These are phyloP conservation scores for Parauchenoglanis ngamensis DNA, from an alignment of 2,797 vertebrate genomes.

Conservation along the genomic window DNA sequence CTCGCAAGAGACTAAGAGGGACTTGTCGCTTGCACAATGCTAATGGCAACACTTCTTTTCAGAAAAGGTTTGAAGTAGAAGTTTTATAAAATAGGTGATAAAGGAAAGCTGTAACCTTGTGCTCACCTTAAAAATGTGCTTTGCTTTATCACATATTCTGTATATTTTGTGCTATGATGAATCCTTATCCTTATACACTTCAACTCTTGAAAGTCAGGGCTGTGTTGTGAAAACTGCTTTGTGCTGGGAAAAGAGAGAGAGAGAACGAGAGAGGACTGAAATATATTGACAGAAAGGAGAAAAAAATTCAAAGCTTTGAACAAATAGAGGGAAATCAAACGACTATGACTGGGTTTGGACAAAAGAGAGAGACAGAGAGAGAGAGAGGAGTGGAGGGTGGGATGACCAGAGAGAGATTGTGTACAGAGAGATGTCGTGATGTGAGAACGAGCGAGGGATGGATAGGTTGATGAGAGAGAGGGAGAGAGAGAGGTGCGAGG, in stretches of 20 bases:
- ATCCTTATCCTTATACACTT: neutral
- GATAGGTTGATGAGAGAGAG: constrained; percentile 8
- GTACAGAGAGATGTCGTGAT: constrained; percentile 30
- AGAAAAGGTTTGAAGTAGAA: neutral
- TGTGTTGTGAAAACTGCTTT: neutral
- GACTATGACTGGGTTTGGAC: constrained; percentile 20
- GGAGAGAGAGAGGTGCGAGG: constrained; percentile 75
- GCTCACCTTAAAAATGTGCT: neutral
- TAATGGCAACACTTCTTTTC: neutral
- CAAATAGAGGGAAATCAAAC: constrained; percentile 3
- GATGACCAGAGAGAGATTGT: constrained; percentile 24
- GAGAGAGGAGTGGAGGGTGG: constrained; percentile 21
- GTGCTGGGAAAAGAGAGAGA: constrained; percentile 3
- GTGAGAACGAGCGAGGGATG: neutral
- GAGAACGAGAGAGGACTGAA: neutral
- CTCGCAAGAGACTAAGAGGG: neutral
- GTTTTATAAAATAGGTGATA: neutral
- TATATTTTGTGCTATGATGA: too few species aligned
- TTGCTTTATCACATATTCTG: too few species aligned
- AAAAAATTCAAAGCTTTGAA: neutral
- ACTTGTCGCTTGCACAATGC: neutral
- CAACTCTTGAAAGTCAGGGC: neutral
- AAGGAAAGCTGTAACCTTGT: neutral
- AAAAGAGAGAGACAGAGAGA: constrained; percentile 36
- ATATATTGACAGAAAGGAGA: neutral